Evolutionary conservation across 2,113 vertebrate genomes (phyloP).

Genomic region (Nothocercus julius): DNA sequence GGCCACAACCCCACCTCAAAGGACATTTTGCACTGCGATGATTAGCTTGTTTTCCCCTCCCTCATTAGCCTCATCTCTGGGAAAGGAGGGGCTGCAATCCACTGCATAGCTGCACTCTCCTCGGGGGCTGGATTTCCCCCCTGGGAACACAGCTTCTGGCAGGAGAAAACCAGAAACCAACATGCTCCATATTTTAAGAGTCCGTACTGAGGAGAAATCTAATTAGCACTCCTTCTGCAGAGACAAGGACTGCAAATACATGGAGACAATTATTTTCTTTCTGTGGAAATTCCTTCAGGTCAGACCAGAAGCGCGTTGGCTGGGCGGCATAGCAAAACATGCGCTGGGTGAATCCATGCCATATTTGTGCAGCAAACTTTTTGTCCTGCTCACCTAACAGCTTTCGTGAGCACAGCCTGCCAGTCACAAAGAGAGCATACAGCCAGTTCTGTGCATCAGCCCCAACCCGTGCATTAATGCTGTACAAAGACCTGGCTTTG

Average conservation of each 20-base stretch:
- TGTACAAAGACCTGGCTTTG: not conserved
- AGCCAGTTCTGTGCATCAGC: not conserved
- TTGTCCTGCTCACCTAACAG: not conserved
- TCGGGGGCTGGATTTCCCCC: not conserved
- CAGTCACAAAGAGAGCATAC: not conserved
- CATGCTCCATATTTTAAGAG: not conserved
- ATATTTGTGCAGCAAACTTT: not conserved
- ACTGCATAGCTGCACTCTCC: not conserved
- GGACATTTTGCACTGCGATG: not conserved
- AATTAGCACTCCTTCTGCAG: slow-evolving; percentile 22
- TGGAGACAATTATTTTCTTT: slow-evolving; percentile 33
- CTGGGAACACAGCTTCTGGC: not conserved
- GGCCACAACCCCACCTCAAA: not conserved
- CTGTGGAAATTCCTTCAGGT: not conserved
- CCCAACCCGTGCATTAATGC: not conserved
- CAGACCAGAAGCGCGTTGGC: not conserved
- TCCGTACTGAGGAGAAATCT: not conserved
- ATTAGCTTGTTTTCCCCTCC: slow-evolving; percentile 9
- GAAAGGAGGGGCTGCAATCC: not conserved
- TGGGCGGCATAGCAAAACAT: not conserved
- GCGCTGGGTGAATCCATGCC: not conserved
- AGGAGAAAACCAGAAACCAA: slow-evolving; percentile 16
- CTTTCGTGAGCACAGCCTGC: not conserved
- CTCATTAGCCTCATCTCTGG: not conserved
- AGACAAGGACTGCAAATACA: not conserved